phyloP scores from a whole-genome alignment of 2,113 vertebrate species.

The Opisthocomus hoazin region DNA sequence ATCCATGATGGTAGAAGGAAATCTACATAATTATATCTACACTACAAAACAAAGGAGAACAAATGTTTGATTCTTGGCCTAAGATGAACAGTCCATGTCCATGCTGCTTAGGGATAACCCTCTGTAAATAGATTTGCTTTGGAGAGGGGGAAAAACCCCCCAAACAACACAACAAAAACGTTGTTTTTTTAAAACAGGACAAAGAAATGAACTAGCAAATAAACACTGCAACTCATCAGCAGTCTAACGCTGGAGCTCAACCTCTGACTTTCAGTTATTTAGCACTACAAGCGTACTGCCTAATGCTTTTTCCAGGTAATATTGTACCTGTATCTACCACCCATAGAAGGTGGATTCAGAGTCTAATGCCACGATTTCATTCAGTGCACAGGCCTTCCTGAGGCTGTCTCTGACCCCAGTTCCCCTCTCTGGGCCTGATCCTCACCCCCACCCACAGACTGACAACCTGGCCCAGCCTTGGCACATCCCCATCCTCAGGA shows the following conservation, averaged over 20 bases:
- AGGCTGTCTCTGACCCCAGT: neutral
- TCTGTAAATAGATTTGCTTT: neutral
- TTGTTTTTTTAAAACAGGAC: neutral
- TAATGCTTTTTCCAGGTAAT: neutral
- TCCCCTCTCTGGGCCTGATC: neutral
- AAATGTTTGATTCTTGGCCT: neutral
- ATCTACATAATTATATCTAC: neutral
- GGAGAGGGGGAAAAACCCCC: rapidly evolving
- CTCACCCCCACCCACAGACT: neutral
- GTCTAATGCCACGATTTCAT: neutral
- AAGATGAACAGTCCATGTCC: neutral
- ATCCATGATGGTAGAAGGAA: neutral
- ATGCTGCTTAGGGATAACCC: neutral
- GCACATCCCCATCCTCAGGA: too few relatives aligned
- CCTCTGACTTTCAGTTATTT: neutral
- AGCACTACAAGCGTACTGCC: neutral
- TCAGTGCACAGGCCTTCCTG: neutral
- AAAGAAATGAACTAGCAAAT: neutral
- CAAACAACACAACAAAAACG: neutral
- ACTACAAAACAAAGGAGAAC: neutral
- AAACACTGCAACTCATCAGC: neutral
- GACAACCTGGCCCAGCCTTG: rapidly evolving
- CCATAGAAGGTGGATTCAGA: neutral
- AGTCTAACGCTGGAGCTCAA: neutral
- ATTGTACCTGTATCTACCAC: neutral